Percentiles rank a stretch among this genome's conserved stretches.
phyloP scores from a whole-genome alignment of 2,797 vertebrate species.

The Sylvia borin region DNA sequence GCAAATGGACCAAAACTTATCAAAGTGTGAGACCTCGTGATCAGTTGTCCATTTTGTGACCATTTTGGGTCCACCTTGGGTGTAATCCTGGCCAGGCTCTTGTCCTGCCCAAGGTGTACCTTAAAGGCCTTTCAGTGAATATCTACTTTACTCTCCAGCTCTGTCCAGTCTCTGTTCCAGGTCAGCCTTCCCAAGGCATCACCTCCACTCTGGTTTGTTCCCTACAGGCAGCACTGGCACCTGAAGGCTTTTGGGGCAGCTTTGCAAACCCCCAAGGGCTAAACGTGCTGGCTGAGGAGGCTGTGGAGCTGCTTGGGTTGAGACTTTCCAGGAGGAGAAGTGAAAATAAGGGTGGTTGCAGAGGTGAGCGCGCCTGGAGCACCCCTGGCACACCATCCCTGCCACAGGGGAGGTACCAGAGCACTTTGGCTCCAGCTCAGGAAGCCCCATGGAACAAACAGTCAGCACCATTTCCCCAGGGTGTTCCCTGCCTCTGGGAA shows the following conservation, averaged over 20 bases:
- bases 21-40: not conserved
- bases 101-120: not conserved
- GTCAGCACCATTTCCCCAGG: not conserved
- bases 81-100: not conserved
- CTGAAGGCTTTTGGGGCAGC: not conserved
- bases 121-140: not conserved
- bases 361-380: rapidly evolving
- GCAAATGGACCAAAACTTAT: not conserved
- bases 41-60: rapidly evolving
- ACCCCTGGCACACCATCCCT: not conserved
- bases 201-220: not conserved
- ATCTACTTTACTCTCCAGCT: not conserved
- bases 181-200: not conserved
- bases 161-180: not conserved
- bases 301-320: not conserved
- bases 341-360: rapidly evolving
- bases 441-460: not conserved
- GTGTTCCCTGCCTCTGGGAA: not conserved
- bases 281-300: not conserved
- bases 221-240: not conserved
- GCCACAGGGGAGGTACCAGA: rapidly evolving
- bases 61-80: not conserved
- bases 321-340: not conserved
- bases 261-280: not conserved
- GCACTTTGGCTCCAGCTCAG: not conserved